A percentile compares a stretch with the other conserved stretches of the same genome.
These are phyloP conservation scores for Eupithecia exiguata DNA, from an alignment of 2,888 invertebrate species.

Conservation along the genomic window DNA sequence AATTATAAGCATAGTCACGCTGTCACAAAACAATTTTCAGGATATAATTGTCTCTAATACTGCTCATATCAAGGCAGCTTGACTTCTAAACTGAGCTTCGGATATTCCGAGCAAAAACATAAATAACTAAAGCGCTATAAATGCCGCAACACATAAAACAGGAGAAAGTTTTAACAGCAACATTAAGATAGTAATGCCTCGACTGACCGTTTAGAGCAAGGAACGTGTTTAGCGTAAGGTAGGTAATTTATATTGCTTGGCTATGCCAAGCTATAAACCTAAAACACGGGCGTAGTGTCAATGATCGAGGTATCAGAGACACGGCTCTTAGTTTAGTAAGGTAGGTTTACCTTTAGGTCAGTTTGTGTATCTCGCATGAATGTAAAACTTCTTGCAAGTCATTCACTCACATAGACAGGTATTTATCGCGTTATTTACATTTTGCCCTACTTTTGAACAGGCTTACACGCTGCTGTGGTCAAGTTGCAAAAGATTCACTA, in stretches of 20 bases:
- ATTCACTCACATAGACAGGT: too few relatives aligned
- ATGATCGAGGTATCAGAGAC: background rate
- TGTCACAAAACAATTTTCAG: too few relatives aligned
- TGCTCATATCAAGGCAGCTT: background rate
- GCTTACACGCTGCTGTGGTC: background rate
- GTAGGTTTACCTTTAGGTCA: background rate
- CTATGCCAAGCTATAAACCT: slow-evolving; percentile 22
- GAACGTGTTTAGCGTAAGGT: slow-evolving; percentile 48
- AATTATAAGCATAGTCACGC: too few relatives aligned
- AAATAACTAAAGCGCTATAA: slow-evolving; percentile 19
- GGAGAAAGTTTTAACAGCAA: slow-evolving; percentile 43
- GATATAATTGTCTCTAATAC: background rate
- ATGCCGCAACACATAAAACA: slow-evolving; percentile 33
- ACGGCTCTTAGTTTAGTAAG: background rate
- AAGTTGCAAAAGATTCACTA: background rate
- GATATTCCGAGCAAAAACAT: slow-evolving; percentile 6
- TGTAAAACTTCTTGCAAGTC: too few relatives aligned
- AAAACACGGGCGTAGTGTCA: slow-evolving; percentile 1
- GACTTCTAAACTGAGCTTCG: background rate
- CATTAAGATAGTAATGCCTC: slow-evolving; percentile 40
- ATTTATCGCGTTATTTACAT: background rate
- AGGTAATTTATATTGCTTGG: slow-evolving; percentile 50
- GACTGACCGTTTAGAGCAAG: slow-evolving; percentile 40
- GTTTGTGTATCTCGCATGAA: background rate
- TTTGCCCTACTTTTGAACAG: background rate